Evolutionary conservation across 2,888 invertebrate genomes (phyloP).

Genomic region (Mimumesa dahlbomi): DNA sequence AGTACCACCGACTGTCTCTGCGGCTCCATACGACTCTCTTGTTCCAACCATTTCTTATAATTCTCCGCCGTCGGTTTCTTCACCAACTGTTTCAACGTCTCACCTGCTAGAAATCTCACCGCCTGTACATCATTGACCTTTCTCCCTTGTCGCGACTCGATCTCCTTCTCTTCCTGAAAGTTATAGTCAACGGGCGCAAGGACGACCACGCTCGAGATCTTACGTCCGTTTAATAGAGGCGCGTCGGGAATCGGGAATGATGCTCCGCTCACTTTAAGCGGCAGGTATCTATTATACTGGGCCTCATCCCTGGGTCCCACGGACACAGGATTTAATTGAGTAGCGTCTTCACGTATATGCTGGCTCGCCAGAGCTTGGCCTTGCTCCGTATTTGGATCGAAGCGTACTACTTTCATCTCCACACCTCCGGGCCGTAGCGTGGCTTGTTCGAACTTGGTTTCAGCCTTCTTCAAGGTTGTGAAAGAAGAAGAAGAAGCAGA

Average conservation of each 20-base stretch:
- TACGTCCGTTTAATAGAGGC: slow-evolving; percentile 87
- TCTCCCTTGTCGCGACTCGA: slow-evolving; percentile 77
- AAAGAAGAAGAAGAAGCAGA: slow-evolving; percentile 7
- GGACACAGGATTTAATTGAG: slow-evolving; percentile 88
- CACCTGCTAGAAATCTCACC: slow-evolving; percentile 88
- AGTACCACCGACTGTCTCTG: slow-evolving; percentile 91
- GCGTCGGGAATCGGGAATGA: slow-evolving; percentile 92
- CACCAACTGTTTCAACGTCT: slow-evolving; percentile 88
- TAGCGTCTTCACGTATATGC: slow-evolving; percentile 88
- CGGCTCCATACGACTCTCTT: slow-evolving; percentile 87
- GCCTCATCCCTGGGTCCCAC: slow-evolving; percentile 82
- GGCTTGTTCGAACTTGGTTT: slow-evolving; percentile 77
- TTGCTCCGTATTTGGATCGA: slow-evolving; percentile 88
- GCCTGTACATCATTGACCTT: slow-evolving; percentile 85
- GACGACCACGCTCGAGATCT: slow-evolving; percentile 92
- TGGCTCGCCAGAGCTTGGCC: slow-evolving; percentile 87
- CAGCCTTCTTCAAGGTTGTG: slow-evolving; percentile 46
- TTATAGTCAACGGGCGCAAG: slow-evolving; percentile 91
- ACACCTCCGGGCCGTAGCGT: slow-evolving; percentile 83
- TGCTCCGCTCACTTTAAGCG: slow-evolving; percentile 91
- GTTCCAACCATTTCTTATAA: slow-evolving; percentile 90
- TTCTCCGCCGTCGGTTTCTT: slow-evolving; percentile 89
- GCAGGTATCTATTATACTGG: slow-evolving; percentile 91
- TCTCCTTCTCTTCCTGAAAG: slow-evolving; percentile 79
- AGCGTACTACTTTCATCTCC: slow-evolving; percentile 93